Evolutionary conservation across 2,888 invertebrate genomes (phyloP).

Genomic region (Nematopogon swammerdamellus): DNA sequence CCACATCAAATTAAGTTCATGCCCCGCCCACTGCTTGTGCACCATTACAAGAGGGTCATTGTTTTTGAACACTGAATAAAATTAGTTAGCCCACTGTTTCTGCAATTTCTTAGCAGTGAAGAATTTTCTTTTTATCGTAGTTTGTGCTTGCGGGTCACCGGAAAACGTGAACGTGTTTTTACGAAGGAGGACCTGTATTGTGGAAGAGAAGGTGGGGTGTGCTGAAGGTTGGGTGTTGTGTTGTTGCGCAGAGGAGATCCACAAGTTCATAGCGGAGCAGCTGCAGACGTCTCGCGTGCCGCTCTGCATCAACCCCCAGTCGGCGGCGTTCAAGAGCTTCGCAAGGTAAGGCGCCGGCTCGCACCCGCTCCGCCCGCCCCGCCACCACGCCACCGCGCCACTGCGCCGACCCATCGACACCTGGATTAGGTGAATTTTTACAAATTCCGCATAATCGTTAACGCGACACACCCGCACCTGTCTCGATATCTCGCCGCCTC

Average conservation of each 20-base stretch:
- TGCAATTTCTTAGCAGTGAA: too few relatives aligned
- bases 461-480: neutral
- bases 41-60: too few relatives aligned
- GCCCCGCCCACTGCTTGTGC: too few relatives aligned
- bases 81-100: too few relatives aligned
- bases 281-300: slow-evolving; percentile 94
- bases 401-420: neutral
- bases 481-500: neutral
- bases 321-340: slow-evolving; percentile 99
- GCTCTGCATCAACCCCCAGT: slow-evolving; percentile 99
- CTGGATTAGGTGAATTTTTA: neutral
- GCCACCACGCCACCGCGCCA: neutral
- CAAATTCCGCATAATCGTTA: neutral
- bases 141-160: too few relatives aligned
- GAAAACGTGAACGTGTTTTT: too few relatives aligned
- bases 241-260: slow-evolving; percentile 87
- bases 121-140: too few relatives aligned
- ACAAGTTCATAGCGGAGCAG: slow-evolving; percentile 98
- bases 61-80: too few relatives aligned
- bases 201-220: neutral
- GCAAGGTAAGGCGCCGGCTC: slow-evolving; percentile 84
- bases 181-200: too few relatives aligned
- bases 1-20: too few relatives aligned
- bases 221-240: neutral
- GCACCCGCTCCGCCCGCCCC: slow-evolving; percentile 38